phyloP scores from a whole-genome alignment of 2,888 invertebrate species.

The Drosophila anomalata region DNA sequence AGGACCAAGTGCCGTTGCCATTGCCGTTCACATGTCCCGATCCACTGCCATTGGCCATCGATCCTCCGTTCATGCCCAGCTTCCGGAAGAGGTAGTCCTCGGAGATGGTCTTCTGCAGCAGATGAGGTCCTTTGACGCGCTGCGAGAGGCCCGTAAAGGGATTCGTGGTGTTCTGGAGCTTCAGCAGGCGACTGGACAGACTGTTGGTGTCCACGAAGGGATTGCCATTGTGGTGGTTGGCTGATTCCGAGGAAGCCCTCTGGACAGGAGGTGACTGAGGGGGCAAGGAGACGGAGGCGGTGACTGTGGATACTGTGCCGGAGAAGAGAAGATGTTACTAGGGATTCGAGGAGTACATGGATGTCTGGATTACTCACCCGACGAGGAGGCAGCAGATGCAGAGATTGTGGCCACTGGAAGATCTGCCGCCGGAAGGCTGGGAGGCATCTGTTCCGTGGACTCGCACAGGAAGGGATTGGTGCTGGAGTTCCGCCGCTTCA shows the following conservation, averaged over 20 bases:
- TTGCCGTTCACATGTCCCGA: conserved; percentile 37
- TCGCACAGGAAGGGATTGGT: conserved; percentile 82
- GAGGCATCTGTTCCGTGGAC: conserved; percentile 57
- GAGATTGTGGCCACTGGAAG: conserved; percentile 6
- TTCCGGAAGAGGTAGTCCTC: conserved; percentile 83
- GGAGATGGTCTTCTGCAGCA: conserved; percentile 83
- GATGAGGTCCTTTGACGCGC: conserved; percentile 80
- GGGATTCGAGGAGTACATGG: too few species aligned
- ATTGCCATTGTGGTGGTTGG: conserved; percentile 58
- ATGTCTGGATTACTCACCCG: too few species aligned
- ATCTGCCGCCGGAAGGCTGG: neutral
- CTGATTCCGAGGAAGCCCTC: neutral
- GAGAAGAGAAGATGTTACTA: too few species aligned
- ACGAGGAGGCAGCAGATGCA: neutral
- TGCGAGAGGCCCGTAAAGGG: conserved; percentile 79
- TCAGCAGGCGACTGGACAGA: conserved; percentile 70
- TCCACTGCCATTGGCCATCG: conserved; percentile 30
- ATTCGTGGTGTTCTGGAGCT: conserved; percentile 71
- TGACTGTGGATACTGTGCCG: neutral
- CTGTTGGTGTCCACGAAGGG: conserved; percentile 63
- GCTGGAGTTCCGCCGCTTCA: conserved; percentile 77
- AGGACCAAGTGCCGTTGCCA: conserved; percentile 78
- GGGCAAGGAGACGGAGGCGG: neutral
- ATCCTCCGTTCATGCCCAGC: conserved; percentile 55
- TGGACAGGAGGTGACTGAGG: neutral